Evolutionary conservation across 1,140 invertebrate species (phyloP).

Genomic region (Zelostemma sp.): DNA sequence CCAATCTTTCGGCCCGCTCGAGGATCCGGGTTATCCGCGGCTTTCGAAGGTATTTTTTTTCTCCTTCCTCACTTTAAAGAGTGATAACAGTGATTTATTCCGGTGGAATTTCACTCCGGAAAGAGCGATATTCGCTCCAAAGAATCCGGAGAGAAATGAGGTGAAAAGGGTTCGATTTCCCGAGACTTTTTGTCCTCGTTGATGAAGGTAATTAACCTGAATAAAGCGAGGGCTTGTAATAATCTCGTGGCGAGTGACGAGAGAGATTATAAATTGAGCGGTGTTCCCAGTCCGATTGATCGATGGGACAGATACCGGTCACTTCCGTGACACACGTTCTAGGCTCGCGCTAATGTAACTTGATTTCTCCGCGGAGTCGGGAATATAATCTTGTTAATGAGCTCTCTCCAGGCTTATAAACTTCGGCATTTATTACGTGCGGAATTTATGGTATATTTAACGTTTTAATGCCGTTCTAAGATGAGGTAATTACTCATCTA

Average conservation of each 20-base stretch:
- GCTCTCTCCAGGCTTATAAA: background rate
- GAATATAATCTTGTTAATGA: conserved; percentile 4
- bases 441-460: background rate
- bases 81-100: too few species aligned
- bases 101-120: too few species aligned
- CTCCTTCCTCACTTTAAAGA: too few species aligned
- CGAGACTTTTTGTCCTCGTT: too few species aligned
- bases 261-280: background rate
- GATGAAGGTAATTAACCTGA: too few species aligned
- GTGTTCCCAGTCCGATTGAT: background rate
- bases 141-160: too few species aligned
- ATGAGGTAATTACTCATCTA: conserved; percentile 3
- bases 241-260: too few species aligned
- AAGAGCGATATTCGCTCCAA: too few species aligned
- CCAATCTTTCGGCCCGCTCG: conserved; percentile 6
- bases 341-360: background rate
- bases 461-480: background rate
- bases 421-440: background rate
- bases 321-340: conserved; percentile 4
- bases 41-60: too few species aligned
- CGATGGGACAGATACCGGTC: background rate
- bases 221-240: too few species aligned
- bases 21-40: background rate
- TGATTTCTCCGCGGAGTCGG: background rate
- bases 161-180: too few species aligned